Evolutionary conservation across 2,888 invertebrate species (phyloP), one percentile per base, ranked within the genome.

Genomic region (Epinotia bilunana): DNA sequence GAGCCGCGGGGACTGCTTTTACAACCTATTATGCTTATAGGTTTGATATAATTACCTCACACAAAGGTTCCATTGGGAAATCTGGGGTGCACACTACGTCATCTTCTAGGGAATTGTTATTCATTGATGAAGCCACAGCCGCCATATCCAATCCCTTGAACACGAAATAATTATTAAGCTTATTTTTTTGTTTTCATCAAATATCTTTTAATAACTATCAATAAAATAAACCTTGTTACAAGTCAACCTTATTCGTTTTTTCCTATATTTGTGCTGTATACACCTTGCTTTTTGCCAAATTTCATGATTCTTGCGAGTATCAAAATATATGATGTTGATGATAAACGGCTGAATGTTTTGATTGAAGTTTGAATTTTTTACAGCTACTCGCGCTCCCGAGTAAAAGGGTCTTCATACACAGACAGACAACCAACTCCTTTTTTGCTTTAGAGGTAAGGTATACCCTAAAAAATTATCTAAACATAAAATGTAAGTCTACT

Each of bases 71-170:
- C 81, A 94, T 74, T 3, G 93, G 93, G 72, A 95, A 91, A 84
- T 96, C 96, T 0, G 96, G 96, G 0, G 96, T 96, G 78, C 96
- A 96, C 20, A 96, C 95, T 16, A 96, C 95, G 83, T 92, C 93
- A 82, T 93, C 90, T 80, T 95, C 93, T 77, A 87, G 84, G 23
- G 72, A 73, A 61, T 76, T 81, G 61, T 78, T 80, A 23, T 79
- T 72, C 79, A 87, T 83, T 23, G 81, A 81, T 23, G 81, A 81
- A 49, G 83, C 81, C 18, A 89, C 84, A 11, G 87, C 80, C 39
- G 88, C 77, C 87, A 94, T 91, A 77, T 94, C 94, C 79, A 94
- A 82, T 55, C 94, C 94, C 94, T 94, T 79, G 71, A 81, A 79
- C 64, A 76, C n/a, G 53, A 3, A 23, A 39, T 23, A 61, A 43